phyloP scores from a whole-genome alignment of 2,888 invertebrate species.

The Stenoptilia bipunctidactyla region DNA sequence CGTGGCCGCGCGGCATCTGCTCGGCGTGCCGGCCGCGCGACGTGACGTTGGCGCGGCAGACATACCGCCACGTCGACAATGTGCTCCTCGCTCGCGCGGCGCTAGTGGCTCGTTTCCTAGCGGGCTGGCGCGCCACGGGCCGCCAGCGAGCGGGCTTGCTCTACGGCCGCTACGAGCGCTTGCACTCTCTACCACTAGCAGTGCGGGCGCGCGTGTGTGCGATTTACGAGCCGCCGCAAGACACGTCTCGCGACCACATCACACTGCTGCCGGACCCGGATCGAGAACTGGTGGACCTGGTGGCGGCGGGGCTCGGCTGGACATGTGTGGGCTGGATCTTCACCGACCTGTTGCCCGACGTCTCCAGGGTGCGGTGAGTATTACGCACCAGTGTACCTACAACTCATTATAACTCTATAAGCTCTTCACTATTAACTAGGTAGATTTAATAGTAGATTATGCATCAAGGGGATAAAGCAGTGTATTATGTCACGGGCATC shows the following conservation, averaged over 20 bases:
- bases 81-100: conserved; percentile 96
- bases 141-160: conserved; percentile 95
- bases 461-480: no score
- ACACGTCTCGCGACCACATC: conserved; percentile 79
- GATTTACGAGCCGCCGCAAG: conserved; percentile 98
- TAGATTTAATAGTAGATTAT: no score
- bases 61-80: conserved; percentile 96
- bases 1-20: conserved; percentile 99
- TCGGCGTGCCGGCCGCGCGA: conserved; percentile 98
- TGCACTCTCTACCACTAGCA: conserved; percentile 59
- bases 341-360: conserved; percentile 91
- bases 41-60: conserved; percentile 94
- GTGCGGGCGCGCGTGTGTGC: conserved; percentile 90
- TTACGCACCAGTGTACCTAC: no score
- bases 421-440: no score
- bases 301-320: conserved; percentile 85
- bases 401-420: no score
- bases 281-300: conserved; percentile 77
- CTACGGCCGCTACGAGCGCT: conserved; percentile 92
- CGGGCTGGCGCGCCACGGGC: conserved; percentile 95
- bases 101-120: conserved; percentile 94
- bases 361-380: background rate
- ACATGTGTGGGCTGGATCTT: conserved; percentile 96
- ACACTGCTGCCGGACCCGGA: conserved; percentile 75
- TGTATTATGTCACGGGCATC: no score